These are phyloP conservation scores for Charadrius vociferus DNA, from an alignment of 2,113 vertebrate species.

Conservation along the genomic window DNA sequence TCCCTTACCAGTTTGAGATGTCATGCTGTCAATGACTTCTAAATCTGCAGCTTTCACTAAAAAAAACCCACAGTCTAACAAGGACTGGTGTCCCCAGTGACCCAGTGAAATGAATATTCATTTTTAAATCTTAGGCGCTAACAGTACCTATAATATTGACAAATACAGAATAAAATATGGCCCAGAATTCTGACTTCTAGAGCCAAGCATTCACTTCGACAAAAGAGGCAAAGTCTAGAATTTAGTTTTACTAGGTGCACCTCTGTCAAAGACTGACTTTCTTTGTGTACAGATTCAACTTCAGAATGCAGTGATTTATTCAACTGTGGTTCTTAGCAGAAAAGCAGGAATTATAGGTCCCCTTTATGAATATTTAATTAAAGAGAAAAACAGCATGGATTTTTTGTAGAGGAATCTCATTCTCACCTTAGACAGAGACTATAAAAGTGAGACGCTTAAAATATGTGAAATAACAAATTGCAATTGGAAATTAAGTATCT, in stretches of 20 bases:
- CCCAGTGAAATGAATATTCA: neutral
- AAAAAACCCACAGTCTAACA: neutral
- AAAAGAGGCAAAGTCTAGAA: neutral
- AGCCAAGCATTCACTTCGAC: neutral
- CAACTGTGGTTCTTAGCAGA: neutral
- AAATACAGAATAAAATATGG: neutral
- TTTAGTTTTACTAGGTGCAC: neutral
- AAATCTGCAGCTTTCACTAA: neutral
- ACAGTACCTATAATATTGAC: neutral
- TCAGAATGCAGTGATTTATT: neutral
- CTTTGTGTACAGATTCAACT: neutral
- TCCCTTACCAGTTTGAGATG: neutral
- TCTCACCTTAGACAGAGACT: neutral
- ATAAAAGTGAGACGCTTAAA: neutral
- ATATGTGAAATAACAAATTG: neutral
- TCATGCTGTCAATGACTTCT: neutral
- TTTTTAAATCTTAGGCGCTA: neutral
- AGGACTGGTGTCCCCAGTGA: neutral
- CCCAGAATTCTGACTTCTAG: neutral
- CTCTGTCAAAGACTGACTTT: neutral
- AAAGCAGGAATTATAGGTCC: neutral
- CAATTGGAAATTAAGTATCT: neutral
- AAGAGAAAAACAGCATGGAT: neutral
- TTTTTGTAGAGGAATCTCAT: neutral
- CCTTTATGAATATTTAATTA: neutral